Evolutionary conservation across 2,797 vertebrate species (phyloP), one percentile per base, ranked within the genome.

Genomic region (Oryzias sinensis): DNA sequence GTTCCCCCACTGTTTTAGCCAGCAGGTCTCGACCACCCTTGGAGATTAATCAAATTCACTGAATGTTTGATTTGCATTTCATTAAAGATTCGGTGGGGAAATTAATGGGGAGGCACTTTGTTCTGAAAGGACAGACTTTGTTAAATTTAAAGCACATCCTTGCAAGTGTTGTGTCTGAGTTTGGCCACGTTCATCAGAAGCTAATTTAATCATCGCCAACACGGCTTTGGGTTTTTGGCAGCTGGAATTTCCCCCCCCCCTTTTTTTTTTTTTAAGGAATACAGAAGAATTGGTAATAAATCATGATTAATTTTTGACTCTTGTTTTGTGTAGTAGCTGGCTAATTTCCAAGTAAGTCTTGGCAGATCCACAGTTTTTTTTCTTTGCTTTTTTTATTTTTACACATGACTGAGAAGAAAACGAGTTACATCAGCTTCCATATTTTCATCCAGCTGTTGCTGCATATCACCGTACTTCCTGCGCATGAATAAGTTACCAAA

Each of bases 51-150:
- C 83, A 82, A 82, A 89, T 86, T 86, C 80, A 78, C 14, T 44
- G 66, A 80, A 79, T 77, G 72, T 82, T 88, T 87, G 80, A 86
- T 88, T 88, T 86, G 80, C 82, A 88, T 87, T 86, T 81, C 75
- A 84, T 87, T 85, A 84, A 76, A 80, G 57, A 81, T 79, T 83
- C 62, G 63, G 65, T 46, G 22, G 51, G 68, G 51, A 74, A 86
- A 83, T 81, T 55, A 86, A 86, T 69, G 17, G 67, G 72, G 68
- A 72, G 70, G 56, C 58, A 56, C 66, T 78, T 79, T 65, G 62
- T 73, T 82, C 83, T 77, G 29, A 43, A 16, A 58, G 59, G 65
- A 61, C 45, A 42, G 53, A 48, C 50, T 58, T 50, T 41, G 56
- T 42, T 40, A 50, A 56, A 68, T 69, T 72, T 63, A 49, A 57